Evolutionary conservation across 2,797 vertebrate genomes (phyloP), one percentile per base, ranked within the genome.

Genomic region (Sebastes oblongus): DNA sequence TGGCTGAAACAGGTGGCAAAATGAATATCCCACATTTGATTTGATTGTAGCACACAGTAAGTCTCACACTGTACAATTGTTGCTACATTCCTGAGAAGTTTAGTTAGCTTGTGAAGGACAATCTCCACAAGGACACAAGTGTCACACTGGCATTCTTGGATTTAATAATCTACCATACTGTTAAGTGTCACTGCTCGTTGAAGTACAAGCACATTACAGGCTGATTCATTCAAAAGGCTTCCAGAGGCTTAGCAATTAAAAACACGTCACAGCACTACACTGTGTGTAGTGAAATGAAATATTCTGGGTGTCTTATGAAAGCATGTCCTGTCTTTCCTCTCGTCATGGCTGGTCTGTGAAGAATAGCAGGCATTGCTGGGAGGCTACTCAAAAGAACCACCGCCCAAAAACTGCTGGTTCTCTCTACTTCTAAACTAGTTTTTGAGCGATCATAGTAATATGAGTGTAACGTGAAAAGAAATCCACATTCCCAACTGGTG

Each of bases 141-240:
- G 13, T 68, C 36, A 50, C 46, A 69, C 34, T 34, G 52, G 74
- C 71, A 82, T 85, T 86, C 79, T 69, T 68, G 25, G 18, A 50
- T 82, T 86, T 85, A 87, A 85, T 80, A 39, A 85, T 78, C 36
- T 67, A 72, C 88, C 34, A 80, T 52, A 79, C 54, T 4, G 1
- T 27, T 2, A 65, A 66, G 58, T 13, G 32, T 80, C 62, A 32
- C 24, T 8, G 22, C 58, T 73, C 22, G 66, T 77, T 56, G 60
- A 70, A 70, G 25, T 18, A 14, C 8, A 69, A 78, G 29, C 14
- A 39, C 3, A 25, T 14, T 59, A 27, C 54, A 30, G 73, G 20
- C 22, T 1, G 29, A 27, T 50, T 69, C 22, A 27, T 25, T 71
- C 4, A 24, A 39, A 77, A 71, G 11, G 39, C 29, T 42, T 24